Evolutionary conservation across 2,888 invertebrate genomes (phyloP).

Genomic region (Tryphoninae sp.): DNA sequence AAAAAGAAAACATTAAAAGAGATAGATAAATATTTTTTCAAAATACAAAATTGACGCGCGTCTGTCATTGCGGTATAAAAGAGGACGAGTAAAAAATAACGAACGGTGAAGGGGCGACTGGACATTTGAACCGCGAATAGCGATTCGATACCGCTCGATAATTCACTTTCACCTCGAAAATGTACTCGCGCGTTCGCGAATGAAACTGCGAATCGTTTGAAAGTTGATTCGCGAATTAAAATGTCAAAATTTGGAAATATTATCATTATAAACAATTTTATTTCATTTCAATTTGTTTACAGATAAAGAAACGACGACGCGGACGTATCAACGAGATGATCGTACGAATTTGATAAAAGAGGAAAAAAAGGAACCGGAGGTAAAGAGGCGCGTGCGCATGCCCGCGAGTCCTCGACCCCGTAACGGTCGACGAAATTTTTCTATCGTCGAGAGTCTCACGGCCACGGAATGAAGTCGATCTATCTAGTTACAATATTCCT

Average conservation of each 20-base stretch:
- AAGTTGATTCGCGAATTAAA: not conserved
- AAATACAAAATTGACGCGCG: not conserved
- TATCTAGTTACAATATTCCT: conserved; percentile 20
- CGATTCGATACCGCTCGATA: conserved; percentile 12
- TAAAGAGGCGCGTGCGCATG: not conserved
- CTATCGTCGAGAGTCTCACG: not conserved
- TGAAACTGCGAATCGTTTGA: not conserved
- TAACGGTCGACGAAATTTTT: conserved; percentile 4
- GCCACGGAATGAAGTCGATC: conserved; percentile 32
- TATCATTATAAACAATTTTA: too few relatives aligned
- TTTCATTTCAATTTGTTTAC: not conserved
- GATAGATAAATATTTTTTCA: too few relatives aligned
- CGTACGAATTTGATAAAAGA: conserved; percentile 27
- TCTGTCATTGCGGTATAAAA: not conserved
- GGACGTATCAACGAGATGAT: conserved; percentile 21
- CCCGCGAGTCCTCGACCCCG: too few relatives aligned
- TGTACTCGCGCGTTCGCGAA: not conserved
- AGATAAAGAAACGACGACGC: conserved; percentile 37
- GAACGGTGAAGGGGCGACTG: conserved; percentile 8
- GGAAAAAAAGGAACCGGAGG: conserved; percentile 8
- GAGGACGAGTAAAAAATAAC: conserved; percentile 15
- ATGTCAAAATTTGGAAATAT: not conserved
- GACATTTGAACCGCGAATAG: conserved; percentile 10
- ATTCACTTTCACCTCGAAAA: conserved; percentile 50
- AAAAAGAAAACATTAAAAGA: not conserved